A percentile compares a stretch with the other conserved stretches of the same genome.
Evolutionary conservation across 2,797 vertebrate genomes (phyloP).

Genomic region (Helarctos malayanus): DNA sequence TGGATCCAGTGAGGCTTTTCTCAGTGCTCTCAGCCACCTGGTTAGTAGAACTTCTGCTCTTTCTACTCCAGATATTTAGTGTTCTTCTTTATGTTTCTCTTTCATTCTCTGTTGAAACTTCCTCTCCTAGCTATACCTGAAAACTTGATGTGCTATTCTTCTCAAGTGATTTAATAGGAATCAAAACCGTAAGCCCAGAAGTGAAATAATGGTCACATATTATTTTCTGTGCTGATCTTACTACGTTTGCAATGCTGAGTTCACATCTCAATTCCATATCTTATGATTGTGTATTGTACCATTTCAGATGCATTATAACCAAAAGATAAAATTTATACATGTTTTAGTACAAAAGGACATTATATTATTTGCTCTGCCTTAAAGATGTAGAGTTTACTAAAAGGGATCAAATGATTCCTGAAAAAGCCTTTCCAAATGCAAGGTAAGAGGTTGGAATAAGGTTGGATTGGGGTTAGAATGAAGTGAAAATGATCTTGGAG

Average conservation of each 20-base stretch:
- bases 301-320: neutral
- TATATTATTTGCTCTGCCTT: neutral
- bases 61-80: neutral
- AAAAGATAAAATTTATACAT: neutral
- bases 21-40: neutral
- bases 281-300: neutral
- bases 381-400: neutral
- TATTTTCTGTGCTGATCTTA: neutral
- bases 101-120: neutral
- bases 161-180: conserved; percentile 36
- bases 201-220: neutral
- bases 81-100: neutral
- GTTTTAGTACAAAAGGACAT: neutral
- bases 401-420: neutral
- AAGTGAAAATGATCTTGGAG: neutral
- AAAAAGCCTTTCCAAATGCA: neutral
- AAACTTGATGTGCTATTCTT: neutral
- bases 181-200: conserved; percentile 43
- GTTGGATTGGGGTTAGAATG: neutral
- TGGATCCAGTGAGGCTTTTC: neutral
- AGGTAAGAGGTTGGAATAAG: neutral
- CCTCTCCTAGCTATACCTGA: neutral
- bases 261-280: neutral
- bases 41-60: neutral
- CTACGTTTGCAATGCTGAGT: neutral